Evolutionary conservation across 2,113 vertebrate species (phyloP), one percentile per base, ranked within the genome.

Genomic region (Heterotis niloticus): DNA sequence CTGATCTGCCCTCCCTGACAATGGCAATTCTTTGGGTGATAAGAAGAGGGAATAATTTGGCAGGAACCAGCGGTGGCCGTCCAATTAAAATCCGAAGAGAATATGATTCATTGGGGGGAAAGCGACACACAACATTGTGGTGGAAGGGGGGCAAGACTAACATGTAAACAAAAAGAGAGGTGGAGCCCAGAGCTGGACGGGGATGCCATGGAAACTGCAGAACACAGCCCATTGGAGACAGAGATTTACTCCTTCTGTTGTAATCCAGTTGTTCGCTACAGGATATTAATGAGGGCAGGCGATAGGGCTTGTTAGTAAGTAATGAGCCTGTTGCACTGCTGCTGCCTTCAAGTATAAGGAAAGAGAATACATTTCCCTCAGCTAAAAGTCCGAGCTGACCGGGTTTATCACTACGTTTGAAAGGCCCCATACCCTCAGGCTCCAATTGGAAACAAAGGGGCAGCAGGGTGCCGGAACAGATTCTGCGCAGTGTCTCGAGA

Each of bases 251-350:
- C 76, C 78, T 78, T 56, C 80, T 65, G 73, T 79, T 44, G 69
- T 26, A 51, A 78, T 78, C 60, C 72, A 75, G 77, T 81, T 69
- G 64, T 78, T 84, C 83, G 81, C 73, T 79, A 74, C 71, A 64
- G 80, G 77, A 78, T 78, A 70, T 75, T 83, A 81, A 83, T 84
- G 82, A 80, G 74, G 80, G 77, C 52, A 75, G 78, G 76, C 81
- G 83, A 83, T 83, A 70, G 82, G 81, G 76, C 83, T 84, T 79
- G 85, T 86, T 84, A 82, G 85, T 64, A 75, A 44, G 73, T 84
- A 84, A 83, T 75, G 79, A 86, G 74, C 79, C 77, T 73, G 66
- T 82, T 66, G 74, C 81, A 76, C 72, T 77, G 67, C 20, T 76
- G 79, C 82, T 83, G 79, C 78, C 77, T 78, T 77, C 67, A 71